Conservation (phyloP, 2,113 vertebrate species). For the Bucco capensis region DNA sequence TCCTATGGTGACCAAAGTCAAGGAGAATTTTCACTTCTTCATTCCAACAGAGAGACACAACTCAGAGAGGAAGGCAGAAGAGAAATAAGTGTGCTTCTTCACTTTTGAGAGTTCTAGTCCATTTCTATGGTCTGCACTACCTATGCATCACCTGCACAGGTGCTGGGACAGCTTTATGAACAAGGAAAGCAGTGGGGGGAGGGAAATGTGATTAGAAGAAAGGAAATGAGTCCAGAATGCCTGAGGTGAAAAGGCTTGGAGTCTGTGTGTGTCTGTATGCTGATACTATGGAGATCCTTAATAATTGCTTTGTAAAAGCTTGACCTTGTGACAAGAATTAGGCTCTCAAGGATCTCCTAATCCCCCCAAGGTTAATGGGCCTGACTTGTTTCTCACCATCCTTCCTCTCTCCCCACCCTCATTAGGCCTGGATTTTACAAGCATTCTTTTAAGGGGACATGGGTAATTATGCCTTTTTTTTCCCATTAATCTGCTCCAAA, state of each 20-base stretch:
- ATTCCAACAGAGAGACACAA: neutral
- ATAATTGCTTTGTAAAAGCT: slow-evolving; percentile 50
- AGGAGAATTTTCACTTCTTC: neutral
- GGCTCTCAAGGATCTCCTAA: neutral
- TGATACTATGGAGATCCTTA: slow-evolving; percentile 18
- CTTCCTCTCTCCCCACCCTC: slow-evolving; percentile 53
- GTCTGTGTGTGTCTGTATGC: neutral
- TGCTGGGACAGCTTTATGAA: neutral
- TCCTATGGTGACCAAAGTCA: neutral
- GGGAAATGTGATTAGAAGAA: too few species aligned
- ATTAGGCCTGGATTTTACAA: slow-evolving; percentile 68
- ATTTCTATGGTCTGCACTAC: neutral
- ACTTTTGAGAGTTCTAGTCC: neutral
- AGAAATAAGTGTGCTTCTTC: neutral
- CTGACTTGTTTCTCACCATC: neutral
- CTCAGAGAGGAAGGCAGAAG: neutral
- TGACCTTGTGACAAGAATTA: slow-evolving; percentile 57
- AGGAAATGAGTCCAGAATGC: neutral
- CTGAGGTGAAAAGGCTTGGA: neutral
- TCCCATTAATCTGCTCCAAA: slow-evolving; percentile 63
- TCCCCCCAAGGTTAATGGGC: too few species aligned
- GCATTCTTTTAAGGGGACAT: slow-evolving; percentile 64
- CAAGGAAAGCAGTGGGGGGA: neutral
- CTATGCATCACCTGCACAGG: neutral
- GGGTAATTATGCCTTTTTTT: slow-evolving; percentile 72